Evolutionary conservation across 2,113 vertebrate species (phyloP), one percentile per base, ranked within the genome.

Genomic region (Thunnus maccoyii): DNA sequence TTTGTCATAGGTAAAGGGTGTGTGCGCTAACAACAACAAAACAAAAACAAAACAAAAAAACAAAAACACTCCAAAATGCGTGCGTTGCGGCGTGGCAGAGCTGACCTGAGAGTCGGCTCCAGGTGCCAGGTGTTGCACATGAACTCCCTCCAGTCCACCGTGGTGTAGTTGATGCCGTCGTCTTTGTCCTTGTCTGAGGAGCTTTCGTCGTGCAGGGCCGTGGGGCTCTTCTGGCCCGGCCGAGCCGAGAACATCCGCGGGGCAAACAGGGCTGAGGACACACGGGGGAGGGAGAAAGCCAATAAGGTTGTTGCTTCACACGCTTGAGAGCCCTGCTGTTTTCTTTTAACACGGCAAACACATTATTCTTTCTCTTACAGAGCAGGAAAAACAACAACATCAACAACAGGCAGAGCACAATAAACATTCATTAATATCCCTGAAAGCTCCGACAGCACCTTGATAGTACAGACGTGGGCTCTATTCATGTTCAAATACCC

Each of bases 91-190:
- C 2, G 44, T n/a, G 48, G 65, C 9, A 0, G 3, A 3, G 30
- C 90, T 93, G 90, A 99, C 98, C 98, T 96, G 72, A 99, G 96
- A 0, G 98, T 99, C 7, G 98, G 98, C 81, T 99, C 98, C 89
- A 99, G 91, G 93, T 99, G 98, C 98, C 98, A 99, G 2, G 98
- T 99, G 94, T 99, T 99, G 90, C 98, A 99, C 93, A 98, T 96
- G 78, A 99, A 99, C 89, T 99, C 98, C 89, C 98, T 96, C 98
- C 98, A 99, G 93, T 99, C 98, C 1, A 99, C 98, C 13, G 97
- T 98, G 73, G 97, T 96, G 73, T 98, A 99, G 82, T 96, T 96
- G 84, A 97, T 95, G 88, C 94, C 85, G 2, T 99, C 97, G 70
- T 98, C 97, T 72, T 95, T 95, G 62, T 96, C 96, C 88, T 92